Base-by-base conservation (phyloP, 2,888 invertebrate genomes). In the Ophraella communa region DNA sequence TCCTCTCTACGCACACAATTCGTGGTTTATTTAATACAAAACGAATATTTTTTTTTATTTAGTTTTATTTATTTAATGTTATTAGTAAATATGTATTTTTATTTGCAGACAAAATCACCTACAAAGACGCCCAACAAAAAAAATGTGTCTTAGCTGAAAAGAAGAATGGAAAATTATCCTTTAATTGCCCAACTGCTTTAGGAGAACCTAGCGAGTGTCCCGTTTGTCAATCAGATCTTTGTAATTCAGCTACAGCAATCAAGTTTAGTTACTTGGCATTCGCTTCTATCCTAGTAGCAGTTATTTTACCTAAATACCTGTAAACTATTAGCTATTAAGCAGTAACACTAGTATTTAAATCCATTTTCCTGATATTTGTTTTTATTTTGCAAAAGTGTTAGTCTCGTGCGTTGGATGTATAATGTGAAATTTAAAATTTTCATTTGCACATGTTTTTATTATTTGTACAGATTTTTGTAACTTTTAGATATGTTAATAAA, bases 171-270 rank as follows among this genome's bases (percentile, higher is more conserved):
- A 65, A 67, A 66, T 49, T 65, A 2, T 11, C 4, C n/a, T 65
- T 52, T 33, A 49, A 56, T 27, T 70, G 70, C 18, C 65, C 66
- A 14, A 65, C 51, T 2, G 17, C 17, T 11, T 45, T 39, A 3
- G 70, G 70, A 7, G 67, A 68, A 18, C 54, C 66, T 11, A 39
- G 39, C 21, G 21, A 24, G 17, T 70, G 70, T 24, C 60, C 66
- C 39, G 49, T 66, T 4, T 70, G 70, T 23, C 63, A 55, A 42
- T 63, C 64, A 0, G 70, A 70, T 20, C 42, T 70, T 0, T 70
- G 70, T 39, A 70, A 70, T 21, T 68, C 67, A 2, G 67, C 66
- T 8, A 18, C 66, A 1, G 57, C 33, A 8, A 33, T 67, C 35
- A 62, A 27, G 17, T 58, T 64, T 39, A 66, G 69, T 56, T 65